Base-by-base conservation (phyloP, 2,113 vertebrate species). In the Hippolais icterina region DNA sequence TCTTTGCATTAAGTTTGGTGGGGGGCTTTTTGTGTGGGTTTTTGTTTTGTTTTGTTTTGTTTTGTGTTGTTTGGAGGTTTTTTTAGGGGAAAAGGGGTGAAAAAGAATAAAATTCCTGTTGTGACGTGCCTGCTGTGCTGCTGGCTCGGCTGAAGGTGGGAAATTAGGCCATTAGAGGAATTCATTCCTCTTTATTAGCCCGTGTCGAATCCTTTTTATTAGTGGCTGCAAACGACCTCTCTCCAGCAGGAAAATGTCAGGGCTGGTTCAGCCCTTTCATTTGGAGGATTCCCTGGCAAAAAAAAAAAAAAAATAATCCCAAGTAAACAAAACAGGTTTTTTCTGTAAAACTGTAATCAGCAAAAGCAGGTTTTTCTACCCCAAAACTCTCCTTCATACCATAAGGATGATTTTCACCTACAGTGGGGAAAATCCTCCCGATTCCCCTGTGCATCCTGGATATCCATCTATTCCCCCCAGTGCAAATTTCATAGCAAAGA, bases 141-240 rank as follows among this genome's bases (percentile, higher is more conserved):
- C 95, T 80, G 33, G 94, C 96, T 95, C 14, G 91, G 96, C 97
- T 96, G 97, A 98, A 98, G 97, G 97, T 97, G 97, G 91, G 96
- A 97, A 98, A 98, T 97, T 94, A 98, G 97, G 94, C 97, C 97
- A 96, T 98, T 98, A 98, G 98, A 98, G 96, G 97, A 98, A 98
- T 98, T 98, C 94, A 98, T 98, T 98, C 97, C 98, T 97, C 97
- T 98, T 98, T 98, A 98, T 98, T 98, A 98, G 97, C 96, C 98
- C 77, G 44, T 97, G 98, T 98, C 93, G 90, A 98, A 98, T 98
- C 98, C 97, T 98, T 98, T 98, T 98, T 98, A 98, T 98, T 98
- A 98, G 98, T 92, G 96, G 96, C 98, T 98, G 97, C 78, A 80
- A 98, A 97, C 64, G 97, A 98, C 98, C 98, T 98, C 97, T 97